Evolutionary conservation across 2,113 vertebrate species (phyloP).

Genomic region (Aptenodytes patagonicus): DNA sequence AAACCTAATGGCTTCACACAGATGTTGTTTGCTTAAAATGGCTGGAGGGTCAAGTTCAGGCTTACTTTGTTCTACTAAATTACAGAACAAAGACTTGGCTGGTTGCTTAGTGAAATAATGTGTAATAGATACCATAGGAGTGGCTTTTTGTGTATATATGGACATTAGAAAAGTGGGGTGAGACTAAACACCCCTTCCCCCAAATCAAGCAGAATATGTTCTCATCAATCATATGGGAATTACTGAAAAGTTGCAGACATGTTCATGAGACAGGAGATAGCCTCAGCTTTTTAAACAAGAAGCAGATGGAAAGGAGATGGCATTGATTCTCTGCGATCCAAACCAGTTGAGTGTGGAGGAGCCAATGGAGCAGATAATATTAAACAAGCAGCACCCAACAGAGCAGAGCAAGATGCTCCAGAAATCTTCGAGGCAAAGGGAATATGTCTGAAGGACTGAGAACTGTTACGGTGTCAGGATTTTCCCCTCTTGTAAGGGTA

Average conservation of each 20-base stretch:
- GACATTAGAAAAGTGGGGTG: neutral
- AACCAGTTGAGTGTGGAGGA: neutral
- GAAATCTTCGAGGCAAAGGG: neutral
- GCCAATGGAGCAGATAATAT: neutral
- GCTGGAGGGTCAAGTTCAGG: neutral
- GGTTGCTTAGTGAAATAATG: conserved; percentile 26
- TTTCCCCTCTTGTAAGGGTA: neutral
- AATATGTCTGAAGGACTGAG: neutral
- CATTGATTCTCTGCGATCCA: neutral
- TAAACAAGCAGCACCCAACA: neutral
- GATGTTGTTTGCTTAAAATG: conserved; percentile 18
- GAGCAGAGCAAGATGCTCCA: neutral
- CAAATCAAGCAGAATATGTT: neutral
- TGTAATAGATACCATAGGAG: neutral
- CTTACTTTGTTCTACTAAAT: conserved; percentile 23
- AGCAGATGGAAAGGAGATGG: neutral
- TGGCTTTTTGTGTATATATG: conserved; percentile 7
- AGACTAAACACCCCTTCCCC: neutral
- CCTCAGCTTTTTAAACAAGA: conserved; percentile 2
- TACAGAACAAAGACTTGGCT: conserved; percentile 21
- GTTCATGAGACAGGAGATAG: neutral
- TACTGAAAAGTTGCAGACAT: neutral
- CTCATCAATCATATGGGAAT: neutral
- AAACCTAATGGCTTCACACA: neutral
- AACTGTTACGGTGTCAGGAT: neutral